Evolutionary conservation across 1,140 invertebrate species (phyloP).

Genomic region (Littorina saxatilis): DNA sequence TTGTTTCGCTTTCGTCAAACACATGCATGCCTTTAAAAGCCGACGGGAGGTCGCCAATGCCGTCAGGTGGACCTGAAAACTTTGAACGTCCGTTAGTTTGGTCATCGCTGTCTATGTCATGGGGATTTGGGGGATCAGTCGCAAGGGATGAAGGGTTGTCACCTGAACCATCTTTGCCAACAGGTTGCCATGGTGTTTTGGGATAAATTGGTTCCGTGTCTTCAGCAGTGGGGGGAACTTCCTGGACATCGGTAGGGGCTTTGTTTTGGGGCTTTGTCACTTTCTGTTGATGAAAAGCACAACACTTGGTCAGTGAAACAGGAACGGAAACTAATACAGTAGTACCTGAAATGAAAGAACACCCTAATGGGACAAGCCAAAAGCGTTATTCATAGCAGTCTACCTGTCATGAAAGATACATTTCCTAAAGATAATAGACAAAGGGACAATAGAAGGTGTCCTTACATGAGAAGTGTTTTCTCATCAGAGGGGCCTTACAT

Average conservation of each 20-base stretch:
- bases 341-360: too few species aligned
- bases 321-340: too few species aligned
- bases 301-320: not conserved
- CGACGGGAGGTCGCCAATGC: slow-evolving; percentile 34
- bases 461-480: too few species aligned
- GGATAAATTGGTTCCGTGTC: not conserved
- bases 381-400: too few species aligned
- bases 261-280: not conserved
- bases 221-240: too few species aligned
- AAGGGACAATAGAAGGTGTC: too few species aligned
- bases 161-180: not conserved
- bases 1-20: slow-evolving; percentile 19
- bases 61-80: not conserved
- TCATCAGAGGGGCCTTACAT: too few species aligned
- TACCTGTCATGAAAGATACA: too few species aligned
- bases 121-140: too few species aligned
- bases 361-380: too few species aligned
- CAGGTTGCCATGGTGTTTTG: not conserved
- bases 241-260: not conserved
- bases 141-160: not conserved
- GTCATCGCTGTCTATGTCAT: not conserved
- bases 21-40: slow-evolving; percentile 40
- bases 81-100: not conserved
- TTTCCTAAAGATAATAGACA: too few species aligned
- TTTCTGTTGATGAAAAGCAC: not conserved